phyloP scores from a whole-genome alignment of 2,113 vertebrate species.

The Malurus alboscapulatus region DNA sequence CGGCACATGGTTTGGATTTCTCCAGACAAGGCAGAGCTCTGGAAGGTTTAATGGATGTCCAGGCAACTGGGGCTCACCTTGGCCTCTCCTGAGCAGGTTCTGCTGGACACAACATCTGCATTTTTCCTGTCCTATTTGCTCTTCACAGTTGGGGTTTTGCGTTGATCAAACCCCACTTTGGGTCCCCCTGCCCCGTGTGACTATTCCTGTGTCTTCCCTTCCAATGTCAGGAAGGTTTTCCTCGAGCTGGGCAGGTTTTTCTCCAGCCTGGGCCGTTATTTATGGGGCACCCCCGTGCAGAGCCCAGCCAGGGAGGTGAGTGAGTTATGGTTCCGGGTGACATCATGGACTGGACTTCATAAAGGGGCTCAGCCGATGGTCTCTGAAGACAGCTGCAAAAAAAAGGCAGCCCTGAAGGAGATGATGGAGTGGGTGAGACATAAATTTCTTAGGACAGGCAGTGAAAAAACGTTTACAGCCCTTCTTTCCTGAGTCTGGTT shows the following conservation, averaged over 20 bases:
- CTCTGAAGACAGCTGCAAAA: slow-evolving; percentile 68
- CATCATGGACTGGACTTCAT: slow-evolving; percentile 66
- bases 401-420: slow-evolving; percentile 70
- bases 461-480: slow-evolving; percentile 74
- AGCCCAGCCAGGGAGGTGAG: slow-evolving; percentile 37
- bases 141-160: background rate
- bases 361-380: slow-evolving; percentile 52
- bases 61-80: background rate
- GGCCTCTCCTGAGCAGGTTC: background rate
- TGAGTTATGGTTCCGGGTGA: slow-evolving; percentile 66
- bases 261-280: slow-evolving; percentile 8
- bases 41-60: background rate
- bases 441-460: slow-evolving; percentile 81
- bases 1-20: background rate
- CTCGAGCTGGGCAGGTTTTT: background rate
- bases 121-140: slow-evolving; percentile 19
- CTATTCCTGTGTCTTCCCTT: background rate
- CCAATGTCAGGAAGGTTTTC: background rate
- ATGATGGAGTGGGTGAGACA: slow-evolving; percentile 82
- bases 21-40: accelerated
- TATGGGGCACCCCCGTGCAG: slow-evolving; percentile 15
- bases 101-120: background rate
- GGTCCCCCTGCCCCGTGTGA: background rate
- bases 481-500: slow-evolving; percentile 81
- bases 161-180: background rate